Evolutionary conservation across 2,888 invertebrate genomes (phyloP), one percentile per base, ranked within the genome.

Genomic region (Drosophila kuntzei): DNA sequence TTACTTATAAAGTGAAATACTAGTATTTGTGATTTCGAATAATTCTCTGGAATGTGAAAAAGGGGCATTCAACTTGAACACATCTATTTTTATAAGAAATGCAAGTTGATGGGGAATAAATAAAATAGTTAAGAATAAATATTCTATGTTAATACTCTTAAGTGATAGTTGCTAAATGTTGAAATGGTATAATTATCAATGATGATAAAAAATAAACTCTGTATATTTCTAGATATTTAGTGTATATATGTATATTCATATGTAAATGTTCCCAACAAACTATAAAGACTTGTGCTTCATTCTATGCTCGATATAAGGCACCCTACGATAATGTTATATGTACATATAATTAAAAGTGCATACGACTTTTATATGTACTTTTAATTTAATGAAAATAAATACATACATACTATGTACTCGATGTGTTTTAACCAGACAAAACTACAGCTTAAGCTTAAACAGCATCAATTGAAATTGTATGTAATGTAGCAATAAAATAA

Each of bases 261-360:
- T 80, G 77, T 79, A 77, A 75, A 86, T 81, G 85, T 85, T 83
- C 79, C 71, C 82, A 71, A 77, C 59, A 87, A 87, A 86, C 84
- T 85, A 80, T 85, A 88, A 86, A 85, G 88, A 85, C 88, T 85
- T 85, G 78, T 88, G 85, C 85, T 85, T 83, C 80, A 80, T 83
- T 85, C 83, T 85, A 71, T 80, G 68, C 70, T 86, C 70, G 72
- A 83, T 86, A 71, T 80, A 83, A 88, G 86, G 88, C 78, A 80
- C 73, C 80, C 72, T 85, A 84, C 59, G 67, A 84, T 83, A 80
- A 78, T 71, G 59, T 22, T 41, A 41, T 41, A n/a, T n/a, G n/a
- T n/a, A n/a, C n/a, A n/a, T n/a, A 41, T 41, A 14, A 41, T 22
- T 54, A 2, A 29, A 32, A 78, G 51, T 73, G 62, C 73, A 76